Base-by-base conservation (phyloP, 2,113 vertebrate genomes). In the Shinisaurus crocodilurus region DNA sequence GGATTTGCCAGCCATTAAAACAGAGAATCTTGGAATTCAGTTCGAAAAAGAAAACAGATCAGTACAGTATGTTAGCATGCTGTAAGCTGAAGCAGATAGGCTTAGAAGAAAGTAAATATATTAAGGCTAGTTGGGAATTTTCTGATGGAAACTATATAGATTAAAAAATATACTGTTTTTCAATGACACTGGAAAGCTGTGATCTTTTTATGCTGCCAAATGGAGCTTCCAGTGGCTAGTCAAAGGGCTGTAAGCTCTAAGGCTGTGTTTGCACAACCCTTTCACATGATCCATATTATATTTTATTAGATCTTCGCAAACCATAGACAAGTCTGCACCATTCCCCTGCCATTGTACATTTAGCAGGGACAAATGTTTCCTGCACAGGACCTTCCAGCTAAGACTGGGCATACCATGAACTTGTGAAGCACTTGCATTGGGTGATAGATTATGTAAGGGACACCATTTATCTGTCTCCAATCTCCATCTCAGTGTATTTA, bases 131-230 rank as follows among this genome's bases (percentile, higher is more conserved):
- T 89, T 84, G 57, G 57, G 70, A 76, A 84, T 89, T 76, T 75
- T 6, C 70, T 75, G 40, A 60, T 84, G 88, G 81, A 84, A 89
- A 89, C 54, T 84, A 87, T 89, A 84, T 76, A 76, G 72, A 84
- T 89, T 34, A 54, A 37, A 76, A 40, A 76, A 89, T 15, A 29
- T 20, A 67, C 40, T 43, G 6, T 16, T 32, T 63, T 89, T 76
- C 34, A 89, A 50, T 75, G 40, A 50, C 76, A n/a, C 12, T 76
- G 54, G 54, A 83, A 89, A 76, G 54, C 32, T 65, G 29, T 57
- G 27, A 76, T 60, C 48, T n/a, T 86, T 80, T 81, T 79, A 63
- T 34, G 40, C 25, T 27, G 54, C 23, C 81, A 89, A 63, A 45
- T 74, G 40, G 67, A 60, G 60, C n/a, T 72, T 74, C 48, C 43